Percentiles rank a stretch among this genome's conserved stretches.
Evolutionary conservation across 2,888 invertebrate species (phyloP).

Genomic region (Blastobasis adustella): DNA sequence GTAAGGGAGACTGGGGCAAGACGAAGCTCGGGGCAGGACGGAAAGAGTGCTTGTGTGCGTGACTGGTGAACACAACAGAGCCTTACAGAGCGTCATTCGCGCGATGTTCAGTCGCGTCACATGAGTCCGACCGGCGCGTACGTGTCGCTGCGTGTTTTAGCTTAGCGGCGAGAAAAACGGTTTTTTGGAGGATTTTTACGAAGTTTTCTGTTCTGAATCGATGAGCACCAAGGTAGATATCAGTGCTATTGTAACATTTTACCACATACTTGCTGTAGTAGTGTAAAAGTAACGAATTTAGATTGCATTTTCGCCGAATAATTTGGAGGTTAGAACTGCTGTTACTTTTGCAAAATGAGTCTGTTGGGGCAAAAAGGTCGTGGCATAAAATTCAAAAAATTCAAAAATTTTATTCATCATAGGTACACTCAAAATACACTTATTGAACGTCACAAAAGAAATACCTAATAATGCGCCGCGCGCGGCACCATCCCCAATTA

Average conservation of each 20-base stretch:
- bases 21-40: constrained; percentile 9
- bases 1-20: neutral
- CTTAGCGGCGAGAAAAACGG: neutral
- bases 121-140: neutral
- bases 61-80: constrained; percentile 1
- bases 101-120: constrained; percentile 7
- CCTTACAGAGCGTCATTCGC: constrained; percentile 8
- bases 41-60: constrained; percentile 5
- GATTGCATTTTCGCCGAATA: constrained; percentile 2
- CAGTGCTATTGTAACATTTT: neutral
- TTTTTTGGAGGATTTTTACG: neutral
- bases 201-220: neutral
- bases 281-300: constrained; percentile 2
- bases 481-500: too few relatives aligned
- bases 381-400: too few relatives aligned
- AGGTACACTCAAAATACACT: too few relatives aligned
- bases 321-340: constrained; percentile 2
- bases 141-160: neutral
- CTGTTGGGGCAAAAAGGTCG: constrained; percentile 3
- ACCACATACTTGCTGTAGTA: constrained; percentile 2
- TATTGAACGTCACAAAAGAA: too few relatives aligned
- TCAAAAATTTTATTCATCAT: too few relatives aligned
- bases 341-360: constrained; percentile 1
- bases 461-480: too few relatives aligned
- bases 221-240: neutral